Evolutionary conservation across 2,888 invertebrate species (phyloP), one percentile per base, ranked within the genome.

Genomic region (Salticus scenicus): DNA sequence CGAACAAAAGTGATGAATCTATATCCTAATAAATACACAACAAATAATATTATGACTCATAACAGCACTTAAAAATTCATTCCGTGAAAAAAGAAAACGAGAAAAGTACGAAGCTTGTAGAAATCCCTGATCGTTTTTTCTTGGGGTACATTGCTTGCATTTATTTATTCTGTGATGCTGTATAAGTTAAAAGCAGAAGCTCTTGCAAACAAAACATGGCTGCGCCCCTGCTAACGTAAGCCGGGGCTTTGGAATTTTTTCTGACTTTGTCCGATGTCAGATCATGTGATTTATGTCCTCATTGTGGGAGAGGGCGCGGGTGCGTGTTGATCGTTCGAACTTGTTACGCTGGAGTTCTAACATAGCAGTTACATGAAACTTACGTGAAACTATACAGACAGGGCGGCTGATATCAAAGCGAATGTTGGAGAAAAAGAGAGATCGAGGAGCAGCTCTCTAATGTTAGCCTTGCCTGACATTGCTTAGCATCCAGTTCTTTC

Each of bases 231-330:
- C 69, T 24, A 20, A 17, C 42, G 33, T 72, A 72, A 80, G 73
- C 67, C 69, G n/a, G n/a, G 57, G 57, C 57, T 57, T 57, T 57
- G 4, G 57, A 8, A 31, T 74, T 74, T 73, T 72, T 31, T 57
- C 33, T 47, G 24, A 63, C 42, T 72, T 73, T 85, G 84, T 74
- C 84, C 79, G 28, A 74, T 79, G 84, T 85, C 84, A 85, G 70
- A 78, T 47, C 84, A 79, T 70, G 78, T 85, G 84, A 85, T 85
- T 85, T 85, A 85, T 85, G 84, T 85, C 74, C 67, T 75, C 17
- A n/a, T 28, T 8, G 63, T 0, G 73, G 30, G 63, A 37, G 37
- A n/a, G 67, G 31, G 72, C 0, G 57, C n/a, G 71, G 69, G 37
- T 67, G 57, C 51, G 67, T 24, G 41, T 37, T 47, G 71, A 64